Base-by-base conservation (phyloP, 2,888 invertebrate species). In the Drosophila subquinaria region DNA sequence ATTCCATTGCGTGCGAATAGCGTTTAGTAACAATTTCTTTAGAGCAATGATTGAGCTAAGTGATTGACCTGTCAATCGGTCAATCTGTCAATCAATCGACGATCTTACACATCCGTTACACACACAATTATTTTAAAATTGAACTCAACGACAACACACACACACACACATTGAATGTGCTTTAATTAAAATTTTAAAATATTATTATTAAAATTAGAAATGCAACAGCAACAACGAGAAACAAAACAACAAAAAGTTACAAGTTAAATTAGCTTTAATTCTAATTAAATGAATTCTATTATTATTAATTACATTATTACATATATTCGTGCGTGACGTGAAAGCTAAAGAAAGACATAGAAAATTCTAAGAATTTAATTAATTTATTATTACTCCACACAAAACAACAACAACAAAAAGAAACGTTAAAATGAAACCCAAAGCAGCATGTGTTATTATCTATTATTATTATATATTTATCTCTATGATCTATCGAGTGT, bases 1-100 rank as follows among this genome's bases (percentile, higher is more conserved):
- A 94, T 94, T 93, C 94, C 94, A 91, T 93, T 94, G 90, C 94
- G 94, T 92, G 93, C 94, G 92, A 94, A 94, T 93, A 94, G 94
- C 93, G 93, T 94, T 92, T 94, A 93, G 93, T 91, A 68, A 68
- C 61, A 56, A 69, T 78, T 69, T 61, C 57, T 62, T 70, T 74
- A 68, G 52, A 65, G 65, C 70, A 57, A 64, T 76, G 66, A 17
- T 17, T 17, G 17, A 17, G 68, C 75, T 56, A 38, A 73, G 62
- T 60, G 69, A 68, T 61, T 73, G 68, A 11, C 48, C 23, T 23
- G 56, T 35, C 43, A 56, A 74, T 55, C 57, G 57, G 61, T 62
- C 51, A 40, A 61, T 45, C 51, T 23, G 36, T 38, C 23, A 38
- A 64, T 50, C 53, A 42, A 65, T 50, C 52, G 61, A 69, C 45